A percentile compares a stretch with the other conserved stretches of the same genome.
These are phyloP conservation scores for Scolopax mira DNA, from an alignment of 2,113 vertebrate species.

Conservation along the genomic window DNA sequence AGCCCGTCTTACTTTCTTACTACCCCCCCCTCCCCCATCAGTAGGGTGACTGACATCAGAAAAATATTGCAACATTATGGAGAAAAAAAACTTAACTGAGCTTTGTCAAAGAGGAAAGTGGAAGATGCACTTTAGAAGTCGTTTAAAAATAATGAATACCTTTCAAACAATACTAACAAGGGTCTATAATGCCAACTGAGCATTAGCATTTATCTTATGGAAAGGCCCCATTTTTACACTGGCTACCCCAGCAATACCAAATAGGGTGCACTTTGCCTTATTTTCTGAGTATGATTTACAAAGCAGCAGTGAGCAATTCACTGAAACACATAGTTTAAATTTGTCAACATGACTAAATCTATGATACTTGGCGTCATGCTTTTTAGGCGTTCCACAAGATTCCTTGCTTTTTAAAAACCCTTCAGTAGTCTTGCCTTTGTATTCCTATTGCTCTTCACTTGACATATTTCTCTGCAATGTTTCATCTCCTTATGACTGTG, in stretches of 20 bases:
- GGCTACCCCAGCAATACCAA: neutral
- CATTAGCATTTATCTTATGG: neutral
- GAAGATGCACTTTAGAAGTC: accelerated
- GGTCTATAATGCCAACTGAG: neutral
- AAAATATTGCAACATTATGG: neutral
- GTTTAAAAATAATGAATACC: neutral
- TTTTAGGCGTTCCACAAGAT: neutral
- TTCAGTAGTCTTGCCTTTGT: neutral
- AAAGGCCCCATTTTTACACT: neutral
- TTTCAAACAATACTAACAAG: neutral
- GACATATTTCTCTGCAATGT: neutral
- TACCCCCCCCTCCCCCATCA: neutral
- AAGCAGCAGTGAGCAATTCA: neutral
- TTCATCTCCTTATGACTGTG: slow-evolving; percentile 35
- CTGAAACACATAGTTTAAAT: neutral
- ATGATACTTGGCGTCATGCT: neutral
- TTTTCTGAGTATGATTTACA: neutral
- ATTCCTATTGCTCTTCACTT: neutral
- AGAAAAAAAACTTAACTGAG: neutral
- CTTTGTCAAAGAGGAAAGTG: neutral
- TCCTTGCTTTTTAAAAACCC: neutral
- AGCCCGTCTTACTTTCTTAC: too few relatives aligned
- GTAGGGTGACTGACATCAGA: neutral
- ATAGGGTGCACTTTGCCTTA: accelerated
- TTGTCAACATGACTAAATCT: neutral